Conservation (phyloP, 2,888 invertebrate species). For the Andrena bucephala region DNA sequence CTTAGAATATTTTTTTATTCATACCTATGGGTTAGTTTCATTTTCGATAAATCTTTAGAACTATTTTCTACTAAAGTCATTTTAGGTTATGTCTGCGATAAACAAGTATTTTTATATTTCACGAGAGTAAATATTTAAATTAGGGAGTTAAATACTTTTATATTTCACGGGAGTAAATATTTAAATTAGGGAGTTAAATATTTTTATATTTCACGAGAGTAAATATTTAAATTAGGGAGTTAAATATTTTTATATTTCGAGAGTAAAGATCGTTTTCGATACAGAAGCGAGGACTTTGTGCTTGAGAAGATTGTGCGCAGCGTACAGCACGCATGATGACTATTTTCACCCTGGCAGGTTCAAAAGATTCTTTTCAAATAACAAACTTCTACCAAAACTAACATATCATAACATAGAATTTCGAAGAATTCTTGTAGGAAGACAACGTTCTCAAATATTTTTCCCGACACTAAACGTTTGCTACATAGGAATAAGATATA, state of each 20-base stretch:
- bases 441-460: not conserved
- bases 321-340: not conserved
- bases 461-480: not conserved
- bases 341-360: not conserved
- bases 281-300: not conserved
- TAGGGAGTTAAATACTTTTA: too few species aligned
- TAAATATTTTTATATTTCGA: not conserved
- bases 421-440: not conserved
- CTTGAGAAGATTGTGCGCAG: too few species aligned
- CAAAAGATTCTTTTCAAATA: not conserved
- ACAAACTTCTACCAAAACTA: not conserved
- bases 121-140: too few species aligned
- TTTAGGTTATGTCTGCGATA: too few species aligned
- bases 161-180: not conserved
- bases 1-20: too few species aligned
- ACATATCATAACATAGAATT: not conserved
- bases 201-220: too few species aligned
- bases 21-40: too few species aligned
- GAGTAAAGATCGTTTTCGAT: not conserved
- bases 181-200: too few species aligned
- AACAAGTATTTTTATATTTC: too few species aligned
- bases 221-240: too few species aligned
- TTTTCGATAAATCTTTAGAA: too few species aligned
- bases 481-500: not conserved
- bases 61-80: too few species aligned